Evolutionary conservation across 2,113 vertebrate genomes (phyloP), one percentile per base, ranked within the genome.

Genomic region (Carassius carassius): DNA sequence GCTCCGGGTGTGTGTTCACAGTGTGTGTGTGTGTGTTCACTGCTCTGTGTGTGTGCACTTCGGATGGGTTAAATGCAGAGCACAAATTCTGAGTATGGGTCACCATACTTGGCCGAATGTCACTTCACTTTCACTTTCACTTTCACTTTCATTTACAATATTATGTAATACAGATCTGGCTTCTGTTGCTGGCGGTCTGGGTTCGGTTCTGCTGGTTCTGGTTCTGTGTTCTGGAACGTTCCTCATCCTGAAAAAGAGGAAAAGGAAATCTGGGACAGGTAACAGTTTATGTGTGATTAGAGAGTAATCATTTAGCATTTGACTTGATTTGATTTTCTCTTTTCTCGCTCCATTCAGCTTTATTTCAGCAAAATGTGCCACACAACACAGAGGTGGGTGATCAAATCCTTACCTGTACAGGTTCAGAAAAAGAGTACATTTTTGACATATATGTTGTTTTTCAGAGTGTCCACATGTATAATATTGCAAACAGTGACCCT

Each of bases 171-270:
- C 23, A 63, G 84, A 14, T 14, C 3, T 44, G 1, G 7, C 9
- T 65, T 12, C 1, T 9, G 63, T 3, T 11, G 11, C n/a, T 47
- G 79, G 85, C 21, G 79, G 79, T 44, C 56, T 70, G n/a, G 29
- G 72, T 69, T 47, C 6, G 17, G 60, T 60, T 3, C 51, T 54
- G 51, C 47, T 86, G 78, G n/a, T 73, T n/a, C 17, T 81, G 58
- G 16, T 32, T n/a, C 19, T 70, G 14, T 54, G 29, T 32, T 41
- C n/a, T 5, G 58, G 58, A 32, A 29, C 16, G 2, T 70, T 6
- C 49, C 47, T 51, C 29, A 37, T 70, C 78, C 67, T 82, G 35
- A 86, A 60, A 58, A 16, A 51, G n/a, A 82, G 23, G 19, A 49
- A 29, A 1, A 47, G 13, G 7, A 81, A 81, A 25, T 0, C 17